These are phyloP conservation scores for Moxostoma hubbsi DNA, from an alignment of 2,797 vertebrate species.

Conservation along the genomic window DNA sequence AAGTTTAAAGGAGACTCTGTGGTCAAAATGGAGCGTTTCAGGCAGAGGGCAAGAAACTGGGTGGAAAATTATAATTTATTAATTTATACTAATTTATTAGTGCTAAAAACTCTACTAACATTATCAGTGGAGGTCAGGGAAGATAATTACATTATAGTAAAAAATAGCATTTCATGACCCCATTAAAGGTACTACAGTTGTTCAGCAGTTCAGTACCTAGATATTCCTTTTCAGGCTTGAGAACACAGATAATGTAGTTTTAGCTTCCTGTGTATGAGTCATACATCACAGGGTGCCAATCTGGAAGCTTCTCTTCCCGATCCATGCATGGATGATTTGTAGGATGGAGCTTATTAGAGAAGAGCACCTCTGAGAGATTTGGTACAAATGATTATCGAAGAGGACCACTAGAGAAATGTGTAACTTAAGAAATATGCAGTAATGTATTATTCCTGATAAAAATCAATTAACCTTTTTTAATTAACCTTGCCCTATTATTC, in stretches of 20 bases:
- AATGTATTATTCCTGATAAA: too few species aligned
- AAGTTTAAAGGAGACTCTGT: too few species aligned
- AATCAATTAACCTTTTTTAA: not conserved
- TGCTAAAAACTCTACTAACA: too few species aligned
- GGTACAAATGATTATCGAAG: not conserved
- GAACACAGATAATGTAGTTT: conserved; percentile 8
- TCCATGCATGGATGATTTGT: not conserved
- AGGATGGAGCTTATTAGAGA: conserved; percentile 13
- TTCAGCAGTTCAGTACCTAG: not conserved
- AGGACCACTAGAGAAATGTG: not conserved
- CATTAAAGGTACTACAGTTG: not conserved
- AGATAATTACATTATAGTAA: not conserved
- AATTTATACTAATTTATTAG: too few species aligned
- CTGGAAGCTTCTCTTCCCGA: conserved; percentile 10
- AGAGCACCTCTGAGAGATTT: conserved; percentile 5
- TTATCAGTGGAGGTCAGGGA: too few species aligned
- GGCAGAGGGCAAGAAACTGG: too few species aligned
- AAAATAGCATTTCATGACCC: too few species aligned
- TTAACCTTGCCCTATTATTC: too few species aligned
- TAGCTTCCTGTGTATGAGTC: not conserved
- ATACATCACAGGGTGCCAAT: not conserved
- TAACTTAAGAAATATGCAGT: not conserved
- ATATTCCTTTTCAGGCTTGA: not conserved
- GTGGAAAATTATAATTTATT: too few species aligned
- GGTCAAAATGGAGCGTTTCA: too few species aligned